A percentile compares a stretch with the other conserved stretches of the same genome.
Conservation (phyloP, 2,888 invertebrate genomes). For the Liposcelis brunnea region DNA sequence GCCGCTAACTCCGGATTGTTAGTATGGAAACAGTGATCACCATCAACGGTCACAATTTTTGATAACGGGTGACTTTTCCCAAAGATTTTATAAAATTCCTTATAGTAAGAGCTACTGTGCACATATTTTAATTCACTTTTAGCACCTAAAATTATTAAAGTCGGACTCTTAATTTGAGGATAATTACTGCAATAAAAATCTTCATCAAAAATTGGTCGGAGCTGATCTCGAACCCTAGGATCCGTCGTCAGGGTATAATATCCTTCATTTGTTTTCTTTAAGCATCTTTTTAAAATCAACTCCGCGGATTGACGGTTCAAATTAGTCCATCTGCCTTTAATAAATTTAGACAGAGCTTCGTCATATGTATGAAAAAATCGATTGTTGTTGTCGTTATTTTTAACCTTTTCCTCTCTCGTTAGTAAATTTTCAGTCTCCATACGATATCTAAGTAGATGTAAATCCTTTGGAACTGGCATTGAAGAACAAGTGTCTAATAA, state of each 20-base stretch:
- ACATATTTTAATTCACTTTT: background rate
- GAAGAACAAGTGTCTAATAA: background rate
- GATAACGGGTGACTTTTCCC: background rate
- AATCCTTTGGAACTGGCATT: background rate
- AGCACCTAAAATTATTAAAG: background rate
- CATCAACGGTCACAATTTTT: background rate
- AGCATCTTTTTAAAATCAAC: too few species aligned
- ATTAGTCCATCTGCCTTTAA: too few species aligned
- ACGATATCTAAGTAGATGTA: background rate
- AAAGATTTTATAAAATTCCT: background rate
- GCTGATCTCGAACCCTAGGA: too few species aligned
- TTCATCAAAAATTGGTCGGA: background rate
- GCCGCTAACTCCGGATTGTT: background rate
- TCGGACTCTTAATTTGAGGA: background rate
- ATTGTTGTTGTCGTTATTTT: too few species aligned
- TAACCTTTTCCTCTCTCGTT: background rate
- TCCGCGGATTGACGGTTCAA: too few species aligned
- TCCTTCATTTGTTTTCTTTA: too few species aligned
- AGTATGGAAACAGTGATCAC: conserved; percentile 3
- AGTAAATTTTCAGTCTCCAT: background rate
- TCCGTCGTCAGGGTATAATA: too few species aligned
- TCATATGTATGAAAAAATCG: background rate
- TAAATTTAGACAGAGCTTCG: background rate
- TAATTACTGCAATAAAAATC: background rate
- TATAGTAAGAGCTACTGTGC: background rate